A percentile compares a stretch with the other conserved stretches of the same genome.
Evolutionary conservation across 2,888 invertebrate species (phyloP).

Genomic region (Mythimna pallens): DNA sequence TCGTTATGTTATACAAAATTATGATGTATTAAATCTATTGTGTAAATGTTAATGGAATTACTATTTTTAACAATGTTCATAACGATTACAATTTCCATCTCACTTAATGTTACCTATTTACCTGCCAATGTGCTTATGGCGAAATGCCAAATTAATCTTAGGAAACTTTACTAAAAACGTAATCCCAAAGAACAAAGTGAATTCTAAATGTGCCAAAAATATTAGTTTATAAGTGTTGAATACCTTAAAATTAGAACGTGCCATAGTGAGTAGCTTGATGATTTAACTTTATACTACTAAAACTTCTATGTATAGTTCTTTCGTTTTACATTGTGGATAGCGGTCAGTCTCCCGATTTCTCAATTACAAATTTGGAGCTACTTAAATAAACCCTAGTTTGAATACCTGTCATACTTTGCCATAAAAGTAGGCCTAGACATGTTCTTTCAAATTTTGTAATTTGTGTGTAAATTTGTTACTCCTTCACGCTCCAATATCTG

Average conservation of each 20-base stretch:
- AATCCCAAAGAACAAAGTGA: conserved; percentile 83
- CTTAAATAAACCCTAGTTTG: neutral
- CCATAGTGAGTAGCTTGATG: conserved; percentile 45
- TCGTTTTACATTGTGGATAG: neutral
- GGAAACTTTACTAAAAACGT: conserved; percentile 38
- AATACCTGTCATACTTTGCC: neutral
- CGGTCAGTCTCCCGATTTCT: neutral
- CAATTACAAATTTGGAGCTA: neutral
- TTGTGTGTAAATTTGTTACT: too few relatives aligned
- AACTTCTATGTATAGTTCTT: neutral
- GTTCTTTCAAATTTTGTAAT: too few relatives aligned
- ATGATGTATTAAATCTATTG: neutral
- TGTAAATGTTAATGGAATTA: neutral
- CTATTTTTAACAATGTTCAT: neutral
- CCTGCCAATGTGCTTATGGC: conserved; percentile 24
- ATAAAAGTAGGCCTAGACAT: too few relatives aligned
- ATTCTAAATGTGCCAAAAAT: conserved; percentile 87
- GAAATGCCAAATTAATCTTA: conserved; percentile 42
- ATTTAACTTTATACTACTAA: conserved; percentile 5
- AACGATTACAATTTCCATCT: neutral
- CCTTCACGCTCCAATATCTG: too few relatives aligned
- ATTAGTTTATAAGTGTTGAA: conserved; percentile 65
- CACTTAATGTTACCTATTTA: conserved; percentile 32
- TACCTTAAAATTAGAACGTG: conserved; percentile 41
- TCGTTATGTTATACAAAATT: neutral